Percentiles rank a stretch among this genome's conserved stretches.
phyloP scores from a whole-genome alignment of 64 coral and sea anemone genomes.

The Montipora sp. region DNA sequence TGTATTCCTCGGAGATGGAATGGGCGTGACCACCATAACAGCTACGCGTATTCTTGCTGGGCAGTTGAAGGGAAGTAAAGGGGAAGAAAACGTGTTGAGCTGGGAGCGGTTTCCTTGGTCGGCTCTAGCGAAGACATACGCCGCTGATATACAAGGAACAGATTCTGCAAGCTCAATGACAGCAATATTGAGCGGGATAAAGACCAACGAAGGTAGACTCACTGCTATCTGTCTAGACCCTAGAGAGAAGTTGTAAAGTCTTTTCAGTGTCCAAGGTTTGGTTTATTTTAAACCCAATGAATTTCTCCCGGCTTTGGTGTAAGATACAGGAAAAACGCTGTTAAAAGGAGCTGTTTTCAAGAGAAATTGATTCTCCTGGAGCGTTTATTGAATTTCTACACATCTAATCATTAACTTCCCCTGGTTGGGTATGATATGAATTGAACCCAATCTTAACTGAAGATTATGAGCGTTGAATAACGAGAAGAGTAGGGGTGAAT shows the following conservation, averaged over 20 bases:
- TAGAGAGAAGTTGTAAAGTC: background rate
- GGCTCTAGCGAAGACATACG: conserved; percentile 92
- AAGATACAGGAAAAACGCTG: no score
- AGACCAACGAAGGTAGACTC: conserved; percentile 66
- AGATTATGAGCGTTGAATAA: no score
- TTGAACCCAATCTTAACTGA: no score
- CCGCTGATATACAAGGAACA: conserved; percentile 74
- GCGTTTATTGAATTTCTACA: no score
- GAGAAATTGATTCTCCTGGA: no score
- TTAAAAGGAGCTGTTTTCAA: no score
- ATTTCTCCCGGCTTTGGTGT: no score
- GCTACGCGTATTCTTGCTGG: conserved; percentile 59
- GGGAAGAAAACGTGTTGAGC: conserved; percentile 73
- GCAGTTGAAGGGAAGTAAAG: conserved; percentile 36
- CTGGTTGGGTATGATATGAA: no score
- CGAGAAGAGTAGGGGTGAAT: no score
- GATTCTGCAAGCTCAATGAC: conserved; percentile 92
- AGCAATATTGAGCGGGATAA: conserved; percentile 78
- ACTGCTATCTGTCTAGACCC: background rate
- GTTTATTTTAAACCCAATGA: no score
- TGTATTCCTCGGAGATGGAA: conserved; percentile 71
- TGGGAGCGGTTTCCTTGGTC: conserved; percentile 83
- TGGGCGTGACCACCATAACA: conserved; percentile 66
- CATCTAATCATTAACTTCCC: no score
- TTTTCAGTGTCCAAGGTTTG: no score